A percentile compares a stretch with the other conserved stretches of the same genome.
Conservation (phyloP, 2,888 invertebrate genomes). For the Halictus ligatus region DNA sequence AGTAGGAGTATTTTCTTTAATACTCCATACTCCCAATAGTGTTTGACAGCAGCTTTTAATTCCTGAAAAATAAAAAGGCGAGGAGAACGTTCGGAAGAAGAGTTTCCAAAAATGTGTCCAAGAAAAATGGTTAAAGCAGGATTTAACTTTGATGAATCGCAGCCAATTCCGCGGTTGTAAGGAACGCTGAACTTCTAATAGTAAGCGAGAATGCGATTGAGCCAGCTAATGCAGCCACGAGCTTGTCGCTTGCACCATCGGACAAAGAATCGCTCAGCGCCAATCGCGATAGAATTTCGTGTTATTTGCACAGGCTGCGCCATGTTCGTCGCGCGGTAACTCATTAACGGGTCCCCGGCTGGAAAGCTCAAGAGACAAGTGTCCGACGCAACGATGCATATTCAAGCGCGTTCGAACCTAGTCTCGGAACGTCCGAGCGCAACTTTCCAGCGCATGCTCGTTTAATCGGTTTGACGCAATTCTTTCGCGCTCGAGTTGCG, state of each 20-base stretch:
- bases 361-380: background rate
- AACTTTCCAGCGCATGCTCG: slow-evolving; percentile 3
- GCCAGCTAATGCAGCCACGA: background rate
- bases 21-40: too few species aligned
- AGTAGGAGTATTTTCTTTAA: too few species aligned
- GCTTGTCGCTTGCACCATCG: background rate
- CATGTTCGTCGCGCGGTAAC: background rate
- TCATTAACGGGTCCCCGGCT: background rate
- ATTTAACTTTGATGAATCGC: background rate
- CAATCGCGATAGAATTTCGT: slow-evolving; percentile 7
- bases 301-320: background rate
- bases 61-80: too few species aligned
- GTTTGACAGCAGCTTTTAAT: background rate
- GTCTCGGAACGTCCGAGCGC: slow-evolving; percentile 1
- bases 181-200: background rate
- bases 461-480: slow-evolving; percentile 14
- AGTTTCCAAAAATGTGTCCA: too few species aligned
- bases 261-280: background rate
- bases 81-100: too few species aligned
- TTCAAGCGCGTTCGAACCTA: background rate
- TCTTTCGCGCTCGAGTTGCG: slow-evolving; percentile 6
- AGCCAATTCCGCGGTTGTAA: background rate
- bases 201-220: background rate
- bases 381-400: slow-evolving; percentile 1
- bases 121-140: background rate